Evolutionary conservation across 2,797 vertebrate species (phyloP).

Genomic region (Emys orbicularis): DNA sequence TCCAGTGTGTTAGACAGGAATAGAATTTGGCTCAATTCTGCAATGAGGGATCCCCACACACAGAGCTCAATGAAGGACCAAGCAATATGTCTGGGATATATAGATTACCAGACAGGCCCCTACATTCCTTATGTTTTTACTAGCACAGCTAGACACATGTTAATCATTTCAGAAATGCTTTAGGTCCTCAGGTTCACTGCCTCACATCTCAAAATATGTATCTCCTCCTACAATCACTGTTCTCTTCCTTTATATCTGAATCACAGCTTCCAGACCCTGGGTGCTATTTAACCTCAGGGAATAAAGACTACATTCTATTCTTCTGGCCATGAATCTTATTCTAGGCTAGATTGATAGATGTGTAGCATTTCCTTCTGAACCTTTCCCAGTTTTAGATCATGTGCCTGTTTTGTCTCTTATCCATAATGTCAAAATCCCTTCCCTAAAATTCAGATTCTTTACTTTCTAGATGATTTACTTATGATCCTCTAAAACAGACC

Average conservation of each 20-base stretch:
- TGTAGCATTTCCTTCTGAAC: neutral
- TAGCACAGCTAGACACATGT: neutral
- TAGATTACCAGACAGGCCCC: neutral
- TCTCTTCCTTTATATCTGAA: neutral
- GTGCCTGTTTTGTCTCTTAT: neutral
- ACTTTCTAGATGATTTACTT: neutral
- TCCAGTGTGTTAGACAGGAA: neutral
- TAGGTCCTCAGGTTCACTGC: neutral
- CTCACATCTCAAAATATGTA: neutral
- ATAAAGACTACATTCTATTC: neutral
- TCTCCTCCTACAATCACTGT: neutral
- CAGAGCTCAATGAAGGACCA: accelerated
- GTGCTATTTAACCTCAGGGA: neutral
- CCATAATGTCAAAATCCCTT: neutral
- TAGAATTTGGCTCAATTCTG: neutral
- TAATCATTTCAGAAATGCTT: neutral
- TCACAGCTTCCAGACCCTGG: neutral
- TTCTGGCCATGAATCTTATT: neutral
- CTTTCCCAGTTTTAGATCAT: neutral
- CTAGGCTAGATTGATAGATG: neutral
- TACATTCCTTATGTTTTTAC: accelerated
- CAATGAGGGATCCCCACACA: neutral
- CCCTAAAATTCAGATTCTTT: neutral
- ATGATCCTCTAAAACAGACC: neutral
- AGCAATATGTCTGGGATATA: neutral